A percentile compares a stretch with the other conserved stretches of the same genome.
phyloP scores from a whole-genome alignment of 2,113 vertebrate species.

The Poecile atricapillus region DNA sequence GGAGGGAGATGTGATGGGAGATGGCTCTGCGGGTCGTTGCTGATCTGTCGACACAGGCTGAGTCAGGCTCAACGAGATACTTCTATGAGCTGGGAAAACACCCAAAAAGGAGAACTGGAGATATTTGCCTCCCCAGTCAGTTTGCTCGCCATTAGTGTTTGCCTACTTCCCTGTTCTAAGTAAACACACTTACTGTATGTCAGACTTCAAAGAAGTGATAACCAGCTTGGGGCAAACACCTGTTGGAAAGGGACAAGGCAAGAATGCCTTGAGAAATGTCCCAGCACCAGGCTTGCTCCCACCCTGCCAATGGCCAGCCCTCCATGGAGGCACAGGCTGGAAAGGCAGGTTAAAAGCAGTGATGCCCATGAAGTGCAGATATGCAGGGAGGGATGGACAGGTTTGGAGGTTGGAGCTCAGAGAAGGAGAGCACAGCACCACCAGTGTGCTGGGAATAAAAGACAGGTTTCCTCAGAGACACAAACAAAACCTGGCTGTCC shows the following conservation, averaged over 20 bases:
- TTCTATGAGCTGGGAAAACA: conserved; percentile 7
- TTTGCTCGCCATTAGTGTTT: not conserved
- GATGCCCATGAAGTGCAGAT: not conserved
- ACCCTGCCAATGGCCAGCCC: not conserved
- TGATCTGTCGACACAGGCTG: not conserved
- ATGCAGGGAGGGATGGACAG: not conserved
- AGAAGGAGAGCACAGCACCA: not conserved
- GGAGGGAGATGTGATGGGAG: not conserved
- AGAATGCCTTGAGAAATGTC: not conserved
- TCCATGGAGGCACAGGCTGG: not conserved
- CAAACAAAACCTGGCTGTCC: not conserved
- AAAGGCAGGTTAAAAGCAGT: not conserved
- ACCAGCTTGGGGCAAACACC: not conserved
- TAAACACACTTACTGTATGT: not conserved
- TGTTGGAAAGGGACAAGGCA: not conserved
- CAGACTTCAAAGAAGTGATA: not conserved
- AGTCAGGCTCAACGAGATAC: not conserved
- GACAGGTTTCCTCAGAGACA: not conserved
- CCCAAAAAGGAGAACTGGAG: conserved; percentile 2
- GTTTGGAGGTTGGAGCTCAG: not conserved
- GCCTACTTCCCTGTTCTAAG: not conserved
- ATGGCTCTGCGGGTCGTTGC: rapidly evolving
- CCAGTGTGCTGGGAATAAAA: not conserved
- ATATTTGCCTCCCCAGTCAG: not conserved
- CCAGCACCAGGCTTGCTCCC: not conserved